Conservation (phyloP, 2,888 invertebrate species). For the Cremastinae sp. region DNA sequence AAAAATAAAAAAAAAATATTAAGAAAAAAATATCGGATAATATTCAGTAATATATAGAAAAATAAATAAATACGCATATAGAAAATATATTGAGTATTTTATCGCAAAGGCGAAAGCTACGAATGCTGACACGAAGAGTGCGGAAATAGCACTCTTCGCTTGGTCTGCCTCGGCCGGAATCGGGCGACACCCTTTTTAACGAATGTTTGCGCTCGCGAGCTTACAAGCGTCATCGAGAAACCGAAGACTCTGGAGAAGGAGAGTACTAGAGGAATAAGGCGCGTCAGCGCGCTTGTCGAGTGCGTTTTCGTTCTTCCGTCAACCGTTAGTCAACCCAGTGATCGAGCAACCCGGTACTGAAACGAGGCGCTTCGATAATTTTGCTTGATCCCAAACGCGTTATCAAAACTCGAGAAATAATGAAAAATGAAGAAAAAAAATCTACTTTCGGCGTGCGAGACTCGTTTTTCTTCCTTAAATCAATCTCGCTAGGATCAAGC, state of each 20-base stretch:
- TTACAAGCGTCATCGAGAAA: constrained; percentile 25
- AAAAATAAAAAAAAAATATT: constrained; percentile 1
- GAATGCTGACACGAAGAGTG: too few relatives aligned
- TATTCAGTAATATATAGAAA: too few relatives aligned
- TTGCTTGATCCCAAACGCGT: constrained; percentile 1
- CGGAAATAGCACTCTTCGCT: too few relatives aligned
- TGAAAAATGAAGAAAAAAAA: not conserved
- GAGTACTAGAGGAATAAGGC: constrained; percentile 13
- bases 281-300: constrained; percentile 29
- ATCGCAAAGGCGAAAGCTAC: too few relatives aligned
- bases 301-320: constrained; percentile 59
- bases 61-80: too few relatives aligned
- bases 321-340: constrained; percentile 71
- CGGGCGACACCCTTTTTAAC: constrained; percentile 60
- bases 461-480: not conserved
- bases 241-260: constrained; percentile 28
- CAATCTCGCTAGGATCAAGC: constrained; percentile 47
- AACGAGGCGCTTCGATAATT: constrained; percentile 42
- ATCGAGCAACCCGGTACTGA: constrained; percentile 61
- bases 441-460: constrained; percentile 3
- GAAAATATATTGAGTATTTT: too few relatives aligned
- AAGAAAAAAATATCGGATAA: not conserved
- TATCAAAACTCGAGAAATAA: not conserved
- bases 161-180: constrained; percentile 40
- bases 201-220: constrained; percentile 41